phyloP scores from a whole-genome alignment of 2,113 vertebrate species.

The Arenaria interpres region DNA sequence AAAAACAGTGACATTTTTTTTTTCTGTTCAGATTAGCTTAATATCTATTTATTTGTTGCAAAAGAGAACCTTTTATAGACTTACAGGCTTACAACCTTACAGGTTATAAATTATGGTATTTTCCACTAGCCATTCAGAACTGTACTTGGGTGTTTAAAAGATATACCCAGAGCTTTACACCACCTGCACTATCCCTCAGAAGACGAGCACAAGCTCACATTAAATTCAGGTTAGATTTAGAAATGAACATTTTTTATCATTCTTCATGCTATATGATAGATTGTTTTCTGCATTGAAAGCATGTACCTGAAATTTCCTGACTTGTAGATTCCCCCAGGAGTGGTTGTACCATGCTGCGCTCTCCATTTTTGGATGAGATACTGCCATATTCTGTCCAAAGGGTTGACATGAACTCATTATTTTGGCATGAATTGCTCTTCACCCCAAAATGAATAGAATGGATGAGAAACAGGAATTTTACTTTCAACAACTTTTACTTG shows the following conservation, averaged over 20 bases:
- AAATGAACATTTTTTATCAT: not conserved
- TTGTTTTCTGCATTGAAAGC: not conserved
- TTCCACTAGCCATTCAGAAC: not conserved
- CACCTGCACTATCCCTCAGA: not conserved
- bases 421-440: not conserved
- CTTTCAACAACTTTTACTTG: not conserved
- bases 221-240: conserved; percentile 27
- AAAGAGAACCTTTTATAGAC: not conserved
- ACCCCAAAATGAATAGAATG: not conserved
- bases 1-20: not conserved
- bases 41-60: not conserved
- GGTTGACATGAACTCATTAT: not conserved
- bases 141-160: not conserved
- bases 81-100: not conserved
- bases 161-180: not conserved
- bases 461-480: not conserved
- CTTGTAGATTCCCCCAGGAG: not conserved
- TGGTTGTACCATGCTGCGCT: not conserved
- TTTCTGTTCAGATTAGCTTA: not conserved
- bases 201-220: not conserved
- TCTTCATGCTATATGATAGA: not conserved
- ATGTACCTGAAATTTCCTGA: not conserved
- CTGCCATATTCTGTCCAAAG: not conserved
- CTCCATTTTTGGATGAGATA: not conserved
- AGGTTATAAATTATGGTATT: not conserved